These are phyloP conservation scores for Rhopalosiphum nymphaeae DNA, from an alignment of 2,888 invertebrate genomes.

Conservation along the genomic window DNA sequence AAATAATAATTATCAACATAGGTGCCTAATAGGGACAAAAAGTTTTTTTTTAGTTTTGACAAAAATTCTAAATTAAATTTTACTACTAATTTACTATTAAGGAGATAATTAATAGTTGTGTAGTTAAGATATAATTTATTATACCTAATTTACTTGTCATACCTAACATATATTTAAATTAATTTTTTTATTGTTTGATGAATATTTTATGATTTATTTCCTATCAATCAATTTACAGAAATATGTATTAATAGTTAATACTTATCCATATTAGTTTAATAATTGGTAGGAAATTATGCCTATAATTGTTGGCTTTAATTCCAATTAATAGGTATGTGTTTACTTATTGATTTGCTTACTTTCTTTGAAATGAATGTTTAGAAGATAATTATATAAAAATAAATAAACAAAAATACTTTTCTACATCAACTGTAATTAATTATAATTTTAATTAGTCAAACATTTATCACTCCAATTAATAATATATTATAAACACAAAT, in stretches of 20 bases:
- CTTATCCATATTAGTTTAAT: background rate
- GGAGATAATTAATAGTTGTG: background rate
- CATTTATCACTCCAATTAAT: background rate
- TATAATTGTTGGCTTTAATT: background rate
- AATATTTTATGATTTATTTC: background rate
- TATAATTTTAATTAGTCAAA: background rate
- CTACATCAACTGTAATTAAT: background rate
- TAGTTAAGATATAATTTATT: background rate
- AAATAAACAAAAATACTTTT: background rate
- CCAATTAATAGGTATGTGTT: background rate
- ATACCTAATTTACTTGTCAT: background rate
- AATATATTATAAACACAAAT: background rate
- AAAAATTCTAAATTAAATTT: background rate
- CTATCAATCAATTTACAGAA: background rate
- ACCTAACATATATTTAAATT: background rate
- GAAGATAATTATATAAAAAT: background rate
- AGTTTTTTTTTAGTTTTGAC: background rate
- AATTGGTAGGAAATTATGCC: background rate
- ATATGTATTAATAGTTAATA: background rate
- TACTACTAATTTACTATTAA: background rate
- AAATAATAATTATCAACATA: background rate
- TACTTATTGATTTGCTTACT: background rate
- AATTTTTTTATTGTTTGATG: background rate
- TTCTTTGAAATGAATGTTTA: background rate
- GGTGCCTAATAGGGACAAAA: too few species aligned